Conservation (phyloP, 2,113 vertebrate genomes). For the Neofelis nebulosa region DNA sequence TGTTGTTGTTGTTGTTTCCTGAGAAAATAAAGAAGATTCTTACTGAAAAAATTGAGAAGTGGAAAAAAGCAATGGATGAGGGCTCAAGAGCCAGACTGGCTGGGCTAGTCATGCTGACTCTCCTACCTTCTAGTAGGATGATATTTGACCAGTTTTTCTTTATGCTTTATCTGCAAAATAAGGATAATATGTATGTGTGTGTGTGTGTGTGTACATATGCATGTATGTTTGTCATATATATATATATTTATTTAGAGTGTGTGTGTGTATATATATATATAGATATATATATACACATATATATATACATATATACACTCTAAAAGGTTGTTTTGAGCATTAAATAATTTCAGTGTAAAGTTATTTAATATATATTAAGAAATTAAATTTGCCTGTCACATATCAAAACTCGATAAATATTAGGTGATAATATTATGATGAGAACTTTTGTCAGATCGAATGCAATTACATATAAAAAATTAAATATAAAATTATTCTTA, state of each 20-base stretch:
- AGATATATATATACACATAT: too few species aligned
- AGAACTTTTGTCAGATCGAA: background rate
- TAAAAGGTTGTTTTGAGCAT: background rate
- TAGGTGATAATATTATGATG: background rate
- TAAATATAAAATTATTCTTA: background rate
- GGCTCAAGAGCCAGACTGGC: accelerated
- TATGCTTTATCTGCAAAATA: background rate
- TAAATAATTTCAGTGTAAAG: background rate
- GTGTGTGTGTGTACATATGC: too few species aligned
- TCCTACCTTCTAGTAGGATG: background rate
- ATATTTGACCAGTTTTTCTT: background rate
- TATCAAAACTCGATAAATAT: background rate
- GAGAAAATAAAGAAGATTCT: background rate
- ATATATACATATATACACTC: background rate
- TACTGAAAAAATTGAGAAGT: background rate
- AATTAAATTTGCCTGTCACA: background rate
- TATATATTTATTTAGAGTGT: too few species aligned
- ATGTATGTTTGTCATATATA: too few species aligned
- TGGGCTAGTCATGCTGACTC: background rate
- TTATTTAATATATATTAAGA: background rate
- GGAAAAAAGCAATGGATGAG: accelerated
- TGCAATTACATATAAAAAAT: background rate
- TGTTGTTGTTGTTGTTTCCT: background rate
- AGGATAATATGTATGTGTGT: background rate
- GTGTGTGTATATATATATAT: too few species aligned